Evolutionary conservation across 2,113 vertebrate species (phyloP).

Genomic region (Meriones unguiculatus): DNA sequence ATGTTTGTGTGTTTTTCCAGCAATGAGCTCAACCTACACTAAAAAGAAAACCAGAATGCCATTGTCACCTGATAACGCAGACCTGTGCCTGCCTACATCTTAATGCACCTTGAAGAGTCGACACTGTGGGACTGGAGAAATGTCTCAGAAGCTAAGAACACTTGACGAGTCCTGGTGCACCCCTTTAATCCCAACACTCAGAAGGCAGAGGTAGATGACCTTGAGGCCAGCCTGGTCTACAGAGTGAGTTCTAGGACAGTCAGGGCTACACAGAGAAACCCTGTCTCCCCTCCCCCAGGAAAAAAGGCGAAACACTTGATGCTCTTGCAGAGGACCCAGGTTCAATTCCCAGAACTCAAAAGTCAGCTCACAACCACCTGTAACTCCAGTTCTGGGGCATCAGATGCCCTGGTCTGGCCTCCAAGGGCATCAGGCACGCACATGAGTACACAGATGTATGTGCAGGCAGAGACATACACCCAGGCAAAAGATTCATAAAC

Average conservation of each 20-base stretch:
- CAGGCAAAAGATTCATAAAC: not conserved
- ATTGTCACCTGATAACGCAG: slow-evolving; percentile 59
- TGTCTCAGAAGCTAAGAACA: not conserved
- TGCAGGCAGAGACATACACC: not conserved
- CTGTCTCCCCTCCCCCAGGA: not conserved
- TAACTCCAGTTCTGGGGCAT: not conserved
- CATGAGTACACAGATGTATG: not conserved
- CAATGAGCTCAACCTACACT: slow-evolving; percentile 52
- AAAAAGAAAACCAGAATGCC: slow-evolving; percentile 53
- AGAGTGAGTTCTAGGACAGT: not conserved
- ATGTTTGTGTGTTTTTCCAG: not conserved
- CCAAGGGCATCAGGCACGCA: not conserved
- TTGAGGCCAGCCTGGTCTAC: not conserved
- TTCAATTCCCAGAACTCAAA: not conserved
- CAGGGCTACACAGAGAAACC: not conserved
- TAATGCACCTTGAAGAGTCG: slow-evolving; percentile 67
- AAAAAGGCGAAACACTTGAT: not conserved
- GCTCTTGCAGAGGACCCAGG: not conserved
- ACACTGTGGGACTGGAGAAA: not conserved
- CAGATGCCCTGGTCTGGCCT: not conserved
- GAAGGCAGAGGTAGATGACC: not conserved
- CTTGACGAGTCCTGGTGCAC: not conserved
- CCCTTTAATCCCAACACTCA: not conserved
- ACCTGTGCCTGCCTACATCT: slow-evolving; percentile 68
- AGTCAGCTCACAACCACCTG: not conserved